These are phyloP conservation scores for Sinosuthora webbiana DNA, from an alignment of 2,113 vertebrate species.

Conservation along the genomic window DNA sequence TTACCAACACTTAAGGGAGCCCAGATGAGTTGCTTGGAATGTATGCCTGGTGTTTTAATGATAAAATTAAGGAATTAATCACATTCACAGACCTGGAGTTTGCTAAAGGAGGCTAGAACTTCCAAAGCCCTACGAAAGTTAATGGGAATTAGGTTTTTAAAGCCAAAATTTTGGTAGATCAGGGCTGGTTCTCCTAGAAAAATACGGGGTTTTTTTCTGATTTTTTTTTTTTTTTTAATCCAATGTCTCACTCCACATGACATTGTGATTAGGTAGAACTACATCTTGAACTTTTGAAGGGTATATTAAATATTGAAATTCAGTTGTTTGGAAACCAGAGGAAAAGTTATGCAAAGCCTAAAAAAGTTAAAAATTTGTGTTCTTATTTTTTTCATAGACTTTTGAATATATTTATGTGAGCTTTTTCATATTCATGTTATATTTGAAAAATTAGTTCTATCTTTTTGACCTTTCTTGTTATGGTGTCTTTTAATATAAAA, in stretches of 20 bases:
- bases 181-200: neutral
- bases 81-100: neutral
- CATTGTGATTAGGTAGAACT: neutral
- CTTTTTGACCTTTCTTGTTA: neutral
- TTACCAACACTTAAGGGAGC: neutral
- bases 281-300: neutral
- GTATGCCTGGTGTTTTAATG: neutral
- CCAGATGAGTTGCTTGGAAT: neutral
- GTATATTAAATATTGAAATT: neutral
- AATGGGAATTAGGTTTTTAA: neutral
- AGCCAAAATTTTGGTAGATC: neutral
- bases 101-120: neutral
- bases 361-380: neutral
- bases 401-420: neutral
- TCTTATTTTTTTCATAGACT: neutral
- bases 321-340: neutral
- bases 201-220: neutral
- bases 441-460: neutral
- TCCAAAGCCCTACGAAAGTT: neutral
- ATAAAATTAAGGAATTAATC: neutral
- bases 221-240: too few relatives aligned
- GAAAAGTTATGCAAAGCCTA: neutral
- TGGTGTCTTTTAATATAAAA: too few relatives aligned
- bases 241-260: neutral
- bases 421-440: neutral